Evolutionary conservation across 1,140 invertebrate genomes (phyloP), one percentile per base, ranked within the genome.

Genomic region (Achatina immaculata): DNA sequence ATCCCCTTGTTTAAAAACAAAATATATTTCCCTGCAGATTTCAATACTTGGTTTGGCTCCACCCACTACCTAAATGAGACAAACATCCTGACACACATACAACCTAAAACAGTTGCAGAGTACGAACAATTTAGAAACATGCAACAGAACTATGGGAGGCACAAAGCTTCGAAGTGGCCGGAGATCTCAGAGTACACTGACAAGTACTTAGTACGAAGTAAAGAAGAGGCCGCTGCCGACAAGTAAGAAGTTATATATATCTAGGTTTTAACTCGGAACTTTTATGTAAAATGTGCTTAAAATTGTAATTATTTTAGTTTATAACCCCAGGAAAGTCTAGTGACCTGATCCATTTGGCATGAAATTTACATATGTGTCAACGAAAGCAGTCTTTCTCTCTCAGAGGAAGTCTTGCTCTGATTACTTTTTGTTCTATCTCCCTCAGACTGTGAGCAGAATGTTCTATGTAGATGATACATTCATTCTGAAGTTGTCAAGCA

Each of bases 31-130:
- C n/a, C n/a, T 40, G 11, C 58, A 80, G 90, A 89, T 84, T 83
- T 86, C 42, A 85, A 83, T n/a, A 90, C 90, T 9, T 91, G 90
- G 90, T 90, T 90, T 81, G 85, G 85, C 38, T 89, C 89, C 38
- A 83, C 80, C 19, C 83, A 87, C 21, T 86, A 85, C 4, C 81
- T 91, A 48, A 91, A 90, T 78, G 79, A 86, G 77, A 89, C 87
- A 2, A 83, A 85, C 24, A 82, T 90, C 11, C 81, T 91, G 62
- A 85, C 87, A 72, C 81, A 85, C 38, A 88, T 90, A 31, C 55
- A 84, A 19, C 86, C 85, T 1, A 91, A 90, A 82, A 89, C 90
- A 43, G 80, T 62, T 24, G 85, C 78, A 0, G 87, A 89, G 73
- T 89, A 90, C 74, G 43, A 48, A 21, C 69, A 87, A 48, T 40